A percentile compares a stretch with the other conserved stretches of the same genome.
phyloP scores from a whole-genome alignment of 2,888 invertebrate species.

The Miltochrista miniata region DNA sequence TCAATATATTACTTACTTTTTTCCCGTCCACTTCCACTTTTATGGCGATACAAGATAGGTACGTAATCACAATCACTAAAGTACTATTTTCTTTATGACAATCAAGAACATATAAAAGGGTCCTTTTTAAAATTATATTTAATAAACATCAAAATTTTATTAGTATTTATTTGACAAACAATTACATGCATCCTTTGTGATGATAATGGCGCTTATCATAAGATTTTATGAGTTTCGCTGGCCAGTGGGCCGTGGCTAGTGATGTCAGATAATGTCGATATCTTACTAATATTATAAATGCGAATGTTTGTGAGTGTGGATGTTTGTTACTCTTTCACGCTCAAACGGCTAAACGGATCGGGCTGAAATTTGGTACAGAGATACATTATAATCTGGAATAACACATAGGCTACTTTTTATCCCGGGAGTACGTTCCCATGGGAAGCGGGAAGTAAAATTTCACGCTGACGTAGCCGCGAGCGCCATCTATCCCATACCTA shows the following conservation, averaged over 20 bases:
- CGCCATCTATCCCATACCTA: no score
- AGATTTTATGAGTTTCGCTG: conserved; percentile 70
- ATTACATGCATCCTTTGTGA: conserved; percentile 82
- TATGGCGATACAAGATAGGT: conserved; percentile 21
- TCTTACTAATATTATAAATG: no score
- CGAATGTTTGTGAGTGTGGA: no score
- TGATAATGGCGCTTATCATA: conserved; percentile 79
- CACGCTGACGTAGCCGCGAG: no score
- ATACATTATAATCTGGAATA: no score
- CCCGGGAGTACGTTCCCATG: no score
- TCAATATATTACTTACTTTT: not conserved
- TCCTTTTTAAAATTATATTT: conserved; percentile 73
- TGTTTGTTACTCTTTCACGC: no score
- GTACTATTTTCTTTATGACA: conserved; percentile 53
- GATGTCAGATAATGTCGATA: conserved; percentile 36
- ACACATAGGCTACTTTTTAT: no score
- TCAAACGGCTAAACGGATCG: no score
- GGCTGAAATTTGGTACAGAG: no score
- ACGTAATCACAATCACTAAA: conserved; percentile 39
- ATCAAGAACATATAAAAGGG: conserved; percentile 58
- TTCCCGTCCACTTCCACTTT: conserved; percentile 5
- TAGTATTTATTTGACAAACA: conserved; percentile 83
- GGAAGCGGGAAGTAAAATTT: no score
- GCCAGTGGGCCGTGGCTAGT: conserved; percentile 43
- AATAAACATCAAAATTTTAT: conserved; percentile 81